Percentiles rank a stretch among this genome's conserved stretches.
Conservation (phyloP, 2,888 invertebrate genomes). For the Neoscelio sp. region DNA sequence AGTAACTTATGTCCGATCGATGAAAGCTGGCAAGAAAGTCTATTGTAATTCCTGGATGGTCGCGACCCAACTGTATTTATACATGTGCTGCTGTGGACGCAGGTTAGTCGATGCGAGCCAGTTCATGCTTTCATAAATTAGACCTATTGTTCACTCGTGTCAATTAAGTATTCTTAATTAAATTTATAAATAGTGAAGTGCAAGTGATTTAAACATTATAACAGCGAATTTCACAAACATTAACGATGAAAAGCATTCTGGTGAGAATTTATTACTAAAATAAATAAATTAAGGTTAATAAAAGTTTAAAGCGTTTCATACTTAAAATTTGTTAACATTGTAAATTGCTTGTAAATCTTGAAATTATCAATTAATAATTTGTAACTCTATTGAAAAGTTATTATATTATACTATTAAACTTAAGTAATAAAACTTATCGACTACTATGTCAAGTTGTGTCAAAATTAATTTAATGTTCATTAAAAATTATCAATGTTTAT, state of each 20-base stretch:
- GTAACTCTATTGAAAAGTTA: too few species aligned
- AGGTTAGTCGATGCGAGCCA: slow-evolving; percentile 79
- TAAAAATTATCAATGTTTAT: too few species aligned
- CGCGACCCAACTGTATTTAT: slow-evolving; percentile 83
- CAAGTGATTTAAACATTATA: slow-evolving; percentile 71
- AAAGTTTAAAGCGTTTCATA: too few species aligned
- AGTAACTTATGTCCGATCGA: slow-evolving; percentile 81
- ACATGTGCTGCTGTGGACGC: slow-evolving; percentile 81
- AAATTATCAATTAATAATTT: too few species aligned
- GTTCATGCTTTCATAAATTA: slow-evolving; percentile 78
- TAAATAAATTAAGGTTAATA: slow-evolving; percentile 1
- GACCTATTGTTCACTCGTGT: slow-evolving; percentile 68
- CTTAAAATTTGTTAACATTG: neutral
- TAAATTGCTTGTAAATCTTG: too few species aligned
- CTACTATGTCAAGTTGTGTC: too few species aligned
- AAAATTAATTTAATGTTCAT: too few species aligned
- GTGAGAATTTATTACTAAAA: too few species aligned
- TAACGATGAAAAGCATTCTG: slow-evolving; percentile 74
- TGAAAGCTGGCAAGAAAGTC: slow-evolving; percentile 83
- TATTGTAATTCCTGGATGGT: slow-evolving; percentile 83
- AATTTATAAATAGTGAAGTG: slow-evolving; percentile 68
- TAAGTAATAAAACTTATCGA: too few species aligned
- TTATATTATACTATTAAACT: too few species aligned
- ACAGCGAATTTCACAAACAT: slow-evolving; percentile 5
- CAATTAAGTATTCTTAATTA: slow-evolving; percentile 66